Conservation (phyloP, 2,888 invertebrate genomes). For the Colostygia pectinataria region DNA sequence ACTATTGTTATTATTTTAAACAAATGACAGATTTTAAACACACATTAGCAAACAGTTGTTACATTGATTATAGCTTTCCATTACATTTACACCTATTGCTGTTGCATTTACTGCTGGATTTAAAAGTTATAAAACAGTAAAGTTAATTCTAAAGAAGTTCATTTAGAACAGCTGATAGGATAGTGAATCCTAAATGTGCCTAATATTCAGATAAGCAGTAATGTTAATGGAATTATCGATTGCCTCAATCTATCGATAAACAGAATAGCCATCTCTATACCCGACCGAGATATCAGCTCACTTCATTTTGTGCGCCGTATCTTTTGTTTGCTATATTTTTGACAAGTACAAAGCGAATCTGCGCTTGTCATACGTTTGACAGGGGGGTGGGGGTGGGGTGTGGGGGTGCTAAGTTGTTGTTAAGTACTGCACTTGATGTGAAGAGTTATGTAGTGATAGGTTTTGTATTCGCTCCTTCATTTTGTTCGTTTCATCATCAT, state of each 20-base stretch:
- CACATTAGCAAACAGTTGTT: no score
- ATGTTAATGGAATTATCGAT: no score
- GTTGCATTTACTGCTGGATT: no score
- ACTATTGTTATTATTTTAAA: neutral
- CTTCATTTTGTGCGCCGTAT: conserved; percentile 79
- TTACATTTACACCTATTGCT: no score
- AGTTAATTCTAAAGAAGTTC: no score
- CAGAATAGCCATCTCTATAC: conserved; percentile 53
- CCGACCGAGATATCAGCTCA: conserved; percentile 80
- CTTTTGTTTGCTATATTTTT: conserved; percentile 83
- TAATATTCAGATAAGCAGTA: no score
- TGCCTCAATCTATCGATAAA: conserved; percentile 42
- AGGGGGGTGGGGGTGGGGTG: conserved; percentile 55
- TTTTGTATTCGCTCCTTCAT: conserved; percentile 2
- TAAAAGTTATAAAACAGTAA: no score
- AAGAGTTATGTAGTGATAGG: conserved; percentile 38
- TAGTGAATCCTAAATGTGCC: no score
- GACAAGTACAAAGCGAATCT: conserved; percentile 83
- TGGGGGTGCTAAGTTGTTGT: conserved; percentile 77
- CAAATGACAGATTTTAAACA: no score
- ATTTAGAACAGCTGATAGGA: no score
- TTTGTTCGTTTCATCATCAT: neutral
- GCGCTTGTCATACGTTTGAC: conserved; percentile 81
- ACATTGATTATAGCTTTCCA: no score
- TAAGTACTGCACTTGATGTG: conserved; percentile 74